A percentile compares a stretch with the other conserved stretches of the same genome.
Evolutionary conservation across 2,888 invertebrate genomes (phyloP).

Genomic region (Eupithecia insigniata): DNA sequence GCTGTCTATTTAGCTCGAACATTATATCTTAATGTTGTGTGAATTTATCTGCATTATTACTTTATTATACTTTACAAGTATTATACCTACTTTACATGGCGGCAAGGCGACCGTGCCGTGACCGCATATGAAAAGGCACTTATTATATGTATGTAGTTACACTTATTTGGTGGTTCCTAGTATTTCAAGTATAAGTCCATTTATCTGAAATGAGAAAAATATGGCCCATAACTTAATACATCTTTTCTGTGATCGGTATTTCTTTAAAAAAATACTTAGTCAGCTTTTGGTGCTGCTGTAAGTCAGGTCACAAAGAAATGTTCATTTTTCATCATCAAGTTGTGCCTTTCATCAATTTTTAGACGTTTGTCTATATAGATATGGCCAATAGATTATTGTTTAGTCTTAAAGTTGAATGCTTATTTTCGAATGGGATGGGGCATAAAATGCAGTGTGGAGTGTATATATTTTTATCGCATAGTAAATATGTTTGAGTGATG

Average conservation of each 20-base stretch:
- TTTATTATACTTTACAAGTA: too few species aligned
- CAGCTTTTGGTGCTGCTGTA: conserved; percentile 36
- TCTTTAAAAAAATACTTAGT: neutral
- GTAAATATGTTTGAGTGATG: neutral
- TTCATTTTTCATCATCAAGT: conserved; percentile 15
- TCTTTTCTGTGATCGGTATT: neutral
- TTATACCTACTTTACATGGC: too few species aligned
- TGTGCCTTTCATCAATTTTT: conserved; percentile 21
- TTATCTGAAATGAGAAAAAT: neutral
- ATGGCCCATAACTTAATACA: neutral
- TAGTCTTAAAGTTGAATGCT: conserved; percentile 4
- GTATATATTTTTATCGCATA: conserved; percentile 53
- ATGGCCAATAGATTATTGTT: conserved; percentile 5
- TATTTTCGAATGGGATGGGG: neutral
- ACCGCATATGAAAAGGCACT: too few species aligned
- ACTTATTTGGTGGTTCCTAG: neutral
- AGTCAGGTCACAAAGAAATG: conserved; percentile 24
- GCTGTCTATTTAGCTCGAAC: too few species aligned
- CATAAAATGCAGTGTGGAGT: conserved; percentile 13
- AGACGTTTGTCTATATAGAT: conserved; percentile 7
- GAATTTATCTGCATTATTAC: too few species aligned
- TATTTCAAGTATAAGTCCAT: neutral
- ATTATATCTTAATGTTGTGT: too few species aligned
- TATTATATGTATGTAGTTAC: too few species aligned
- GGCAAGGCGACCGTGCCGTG: too few species aligned